Conservation (phyloP, 2,113 vertebrate species). For the Tympanuchus pallidicinctus region DNA sequence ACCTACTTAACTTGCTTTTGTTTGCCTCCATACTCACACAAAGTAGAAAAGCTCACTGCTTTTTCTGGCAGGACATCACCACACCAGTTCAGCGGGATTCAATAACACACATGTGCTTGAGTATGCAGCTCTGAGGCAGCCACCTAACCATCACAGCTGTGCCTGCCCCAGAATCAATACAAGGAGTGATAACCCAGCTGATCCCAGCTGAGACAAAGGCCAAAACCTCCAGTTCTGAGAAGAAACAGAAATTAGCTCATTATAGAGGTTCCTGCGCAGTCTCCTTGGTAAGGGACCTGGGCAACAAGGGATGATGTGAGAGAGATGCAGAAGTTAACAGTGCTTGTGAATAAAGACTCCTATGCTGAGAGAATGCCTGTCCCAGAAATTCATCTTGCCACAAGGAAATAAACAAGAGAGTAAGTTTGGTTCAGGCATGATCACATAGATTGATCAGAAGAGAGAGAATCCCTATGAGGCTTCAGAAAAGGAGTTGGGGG, state of each 20-base stretch:
- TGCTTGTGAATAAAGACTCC: not conserved
- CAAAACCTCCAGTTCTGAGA: not conserved
- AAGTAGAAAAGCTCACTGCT: not conserved
- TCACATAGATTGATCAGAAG: not conserved
- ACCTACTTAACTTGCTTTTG: not conserved
- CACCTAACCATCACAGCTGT: not conserved
- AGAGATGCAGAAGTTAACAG: not conserved
- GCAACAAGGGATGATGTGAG: not conserved
- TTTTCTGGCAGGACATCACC: not conserved
- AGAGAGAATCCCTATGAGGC: not conserved
- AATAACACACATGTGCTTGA: not conserved
- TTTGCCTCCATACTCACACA: not conserved
- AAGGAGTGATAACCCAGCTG: not conserved
- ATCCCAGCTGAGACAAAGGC: accelerated
- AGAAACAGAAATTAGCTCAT: not conserved
- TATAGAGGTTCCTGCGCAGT: not conserved
- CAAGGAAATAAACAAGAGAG: not conserved
- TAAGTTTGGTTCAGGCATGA: accelerated
- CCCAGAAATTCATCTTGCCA: not conserved
- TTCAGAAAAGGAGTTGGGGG: not conserved
- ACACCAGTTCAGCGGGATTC: not conserved
- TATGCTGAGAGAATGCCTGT: not conserved
- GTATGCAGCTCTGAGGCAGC: not conserved
- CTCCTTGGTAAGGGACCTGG: not conserved
- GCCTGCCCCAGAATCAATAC: not conserved